Evolutionary conservation across 2,888 invertebrate genomes (phyloP).

Genomic region (Lucinisca nassula): DNA sequence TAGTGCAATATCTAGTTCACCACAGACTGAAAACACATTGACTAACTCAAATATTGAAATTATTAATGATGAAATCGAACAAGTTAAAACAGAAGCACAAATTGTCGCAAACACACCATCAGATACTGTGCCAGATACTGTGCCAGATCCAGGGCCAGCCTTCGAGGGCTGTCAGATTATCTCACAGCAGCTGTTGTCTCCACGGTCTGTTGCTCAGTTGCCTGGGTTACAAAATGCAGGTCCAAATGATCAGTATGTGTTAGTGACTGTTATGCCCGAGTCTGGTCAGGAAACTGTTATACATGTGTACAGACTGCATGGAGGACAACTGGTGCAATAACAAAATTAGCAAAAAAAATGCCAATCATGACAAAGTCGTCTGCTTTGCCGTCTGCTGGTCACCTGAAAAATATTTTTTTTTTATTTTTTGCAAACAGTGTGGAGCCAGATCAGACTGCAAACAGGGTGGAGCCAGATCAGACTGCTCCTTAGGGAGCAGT

Average conservation of each 20-base stretch:
- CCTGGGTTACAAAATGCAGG: background rate
- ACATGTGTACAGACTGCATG: constrained; percentile 77
- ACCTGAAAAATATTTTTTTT: too few relatives aligned
- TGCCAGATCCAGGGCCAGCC: background rate
- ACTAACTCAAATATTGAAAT: background rate
- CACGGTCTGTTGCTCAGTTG: background rate
- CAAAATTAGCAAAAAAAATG: too few relatives aligned
- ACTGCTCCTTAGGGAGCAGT: too few relatives aligned
- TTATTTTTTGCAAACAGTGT: too few relatives aligned
- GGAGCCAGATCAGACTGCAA: too few relatives aligned
- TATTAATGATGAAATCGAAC: background rate
- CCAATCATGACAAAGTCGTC: too few relatives aligned
- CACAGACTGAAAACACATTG: too few relatives aligned
- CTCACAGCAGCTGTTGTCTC: background rate
- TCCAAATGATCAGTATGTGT: constrained; percentile 62
- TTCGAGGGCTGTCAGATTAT: background rate
- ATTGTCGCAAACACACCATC: background rate
- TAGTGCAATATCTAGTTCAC: too few relatives aligned
- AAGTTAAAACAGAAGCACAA: background rate
- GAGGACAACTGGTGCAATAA: background rate
- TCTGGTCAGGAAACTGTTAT: constrained; percentile 74
- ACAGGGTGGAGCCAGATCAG: too few relatives aligned
- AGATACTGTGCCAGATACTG: background rate
- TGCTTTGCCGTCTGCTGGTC: too few relatives aligned
- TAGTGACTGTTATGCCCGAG: constrained; percentile 74